Base-by-base conservation (phyloP, 2,113 vertebrate genomes). In the Clinocottus analis region DNA sequence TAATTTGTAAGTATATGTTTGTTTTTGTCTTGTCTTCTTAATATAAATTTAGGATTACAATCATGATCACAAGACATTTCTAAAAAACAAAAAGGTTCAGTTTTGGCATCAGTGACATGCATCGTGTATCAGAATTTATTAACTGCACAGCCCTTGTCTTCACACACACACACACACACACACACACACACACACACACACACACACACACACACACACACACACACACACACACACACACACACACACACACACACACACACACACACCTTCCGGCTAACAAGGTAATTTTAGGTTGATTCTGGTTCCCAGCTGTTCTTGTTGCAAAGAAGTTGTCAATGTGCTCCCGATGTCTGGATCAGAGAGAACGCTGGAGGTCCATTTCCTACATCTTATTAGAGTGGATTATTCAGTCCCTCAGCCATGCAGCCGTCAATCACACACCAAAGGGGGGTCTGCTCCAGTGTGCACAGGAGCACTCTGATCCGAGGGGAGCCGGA, bases 301-400 rank as follows among this genome's bases (percentile, higher is more conserved):
- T 75, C 78, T 85, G 89, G 74, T 75, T 87, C 72, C 80, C 79
- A 89, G 88, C 87, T 90, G 89, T 69, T 89, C 62, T 69, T 63
- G 76, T 53, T 71, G 85, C 77, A 77, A 78, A 56, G 58, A 76
- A 83, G 66, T 91, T 87, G 84, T 87, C 90, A 90, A 87, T 87
- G 89, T 88, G 90, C 73, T 87, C 88, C 75, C 72, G 17, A 49
- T 33, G 88, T 82, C 87, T 65, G 88, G 88, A 89, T 91, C 85
- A 86, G 73, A 89, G 85, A 49, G 87, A 90, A 64, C 60, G 80
- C 92, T 92, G 91, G 90, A 93, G 92, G 91, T 93, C 92, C 91
- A 85, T 87, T 93, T 93, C 90, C 91, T 93, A 93, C 84, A 85
- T 91, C 92, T 94, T 92, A 93, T 93, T 94, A 93, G 92, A 92